Evolutionary conservation across 2,888 invertebrate genomes (phyloP), one percentile per base, ranked within the genome.

Genomic region (Acleris literana): DNA sequence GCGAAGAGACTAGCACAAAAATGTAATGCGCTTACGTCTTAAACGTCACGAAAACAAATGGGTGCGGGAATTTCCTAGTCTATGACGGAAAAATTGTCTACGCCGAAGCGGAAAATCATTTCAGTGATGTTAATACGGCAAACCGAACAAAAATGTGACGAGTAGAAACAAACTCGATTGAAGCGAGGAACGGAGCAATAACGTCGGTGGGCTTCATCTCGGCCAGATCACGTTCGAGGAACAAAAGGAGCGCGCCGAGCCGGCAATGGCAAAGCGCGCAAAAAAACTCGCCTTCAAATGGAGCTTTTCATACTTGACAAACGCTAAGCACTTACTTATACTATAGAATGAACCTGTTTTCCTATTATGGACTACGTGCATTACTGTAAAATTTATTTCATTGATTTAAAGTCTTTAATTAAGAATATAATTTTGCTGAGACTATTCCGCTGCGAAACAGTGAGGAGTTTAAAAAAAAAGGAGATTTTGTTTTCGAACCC

Each of bases 211-310:
- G 85, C 83, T 87, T 87, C 88, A 88, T 88, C 88, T 86, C 85
- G 85, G 82, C 79, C 84, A 88, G 91, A 90, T 91, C 91, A 91
- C 89, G 91, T 89, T 86, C 87, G 80, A 79, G 78, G 84, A 90
- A 90, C 89, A 92, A 92, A 90, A 88, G 87, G 79, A 86, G 84
- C 81, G 81, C 82, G 75, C 80, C 83, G 85, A 83, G 81, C 82
- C 82, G 84, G 78, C 83, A 78, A 76, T 73, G 76, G 79, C 76
- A 83, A 85, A 87, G 84, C 75, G 83, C 84, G 74, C 76, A 80
- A 87, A 89, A 90, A 90, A 86, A 82, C 81, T 77, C 74, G 76
- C 84, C 79, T 86, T 87, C 83, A 84, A 88, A 89, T 87, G 85
- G 83, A 87, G 84, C 83, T 84, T 87, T 88, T 88, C 85, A 87